Evolutionary conservation across 2,888 invertebrate species (phyloP).

Genomic region (Drosophila flavopinicola): DNA sequence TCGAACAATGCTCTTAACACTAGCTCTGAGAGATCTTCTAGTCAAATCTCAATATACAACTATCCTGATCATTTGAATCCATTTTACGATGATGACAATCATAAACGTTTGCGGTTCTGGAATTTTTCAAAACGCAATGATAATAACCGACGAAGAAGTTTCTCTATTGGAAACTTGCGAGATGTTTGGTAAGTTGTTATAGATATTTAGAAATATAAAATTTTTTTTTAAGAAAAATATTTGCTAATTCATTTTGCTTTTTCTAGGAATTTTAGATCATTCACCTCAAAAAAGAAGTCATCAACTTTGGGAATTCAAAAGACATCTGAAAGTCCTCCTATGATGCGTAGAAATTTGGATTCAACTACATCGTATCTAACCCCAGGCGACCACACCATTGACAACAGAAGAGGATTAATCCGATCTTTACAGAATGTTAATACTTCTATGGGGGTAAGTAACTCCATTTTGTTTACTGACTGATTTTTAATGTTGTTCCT

Average conservation of each 20-base stretch:
- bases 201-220: background rate
- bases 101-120: constrained; percentile 88
- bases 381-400: too few relatives aligned
- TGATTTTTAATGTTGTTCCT: too few relatives aligned
- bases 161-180: constrained; percentile 87
- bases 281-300: constrained; percentile 83
- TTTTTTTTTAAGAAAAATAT: too few relatives aligned
- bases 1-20: constrained; percentile 64
- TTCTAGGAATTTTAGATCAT: constrained; percentile 82
- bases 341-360: constrained; percentile 64
- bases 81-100: constrained; percentile 89
- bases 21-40: constrained; percentile 78
- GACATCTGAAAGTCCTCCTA: constrained; percentile 84
- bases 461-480: background rate
- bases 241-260: background rate
- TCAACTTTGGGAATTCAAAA: constrained; percentile 84
- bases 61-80: constrained; percentile 92
- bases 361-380: constrained; percentile 35
- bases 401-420: constrained; percentile 54
- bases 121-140: constrained; percentile 83
- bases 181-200: constrained; percentile 86
- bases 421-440: constrained; percentile 82
- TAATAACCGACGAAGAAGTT: constrained; percentile 85
- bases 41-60: constrained; percentile 87
- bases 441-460: constrained; percentile 63